A percentile compares a stretch with the other conserved stretches of the same genome.
Evolutionary conservation across 2,113 vertebrate species (phyloP).

Genomic region (Cacatua alba): DNA sequence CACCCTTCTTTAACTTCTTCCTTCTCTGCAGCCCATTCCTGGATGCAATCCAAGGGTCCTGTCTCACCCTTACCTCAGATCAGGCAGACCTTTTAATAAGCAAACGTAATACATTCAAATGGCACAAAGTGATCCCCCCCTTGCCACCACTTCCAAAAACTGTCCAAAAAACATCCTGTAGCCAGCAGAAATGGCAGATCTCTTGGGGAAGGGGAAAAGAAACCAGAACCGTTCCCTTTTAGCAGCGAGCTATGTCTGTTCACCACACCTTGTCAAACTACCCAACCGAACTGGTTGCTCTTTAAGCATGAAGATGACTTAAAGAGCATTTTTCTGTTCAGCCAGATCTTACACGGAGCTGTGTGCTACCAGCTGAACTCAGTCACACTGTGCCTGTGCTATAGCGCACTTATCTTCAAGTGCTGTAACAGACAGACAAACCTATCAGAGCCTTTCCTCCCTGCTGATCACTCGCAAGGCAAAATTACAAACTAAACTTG

Average conservation of each 20-base stretch:
- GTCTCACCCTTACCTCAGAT: not conserved
- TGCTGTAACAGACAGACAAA: not conserved
- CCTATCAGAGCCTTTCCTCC: not conserved
- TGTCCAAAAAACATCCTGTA: not conserved
- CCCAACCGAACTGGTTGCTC: not conserved
- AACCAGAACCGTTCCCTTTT: not conserved
- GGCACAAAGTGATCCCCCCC: not conserved
- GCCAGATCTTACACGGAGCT: not conserved
- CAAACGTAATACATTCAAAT: not conserved
- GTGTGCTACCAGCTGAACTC: not conserved
- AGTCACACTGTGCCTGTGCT: not conserved
- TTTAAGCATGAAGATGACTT: not conserved
- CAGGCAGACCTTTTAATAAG: not conserved
- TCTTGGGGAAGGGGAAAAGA: not conserved
- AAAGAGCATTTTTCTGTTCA: not conserved
- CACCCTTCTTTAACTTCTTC: not conserved
- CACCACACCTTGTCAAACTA: not conserved
- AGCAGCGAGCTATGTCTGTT: not conserved
- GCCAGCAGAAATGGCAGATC: not conserved
- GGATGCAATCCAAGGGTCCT: not conserved
- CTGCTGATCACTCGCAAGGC: not conserved
- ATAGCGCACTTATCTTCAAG: not conserved
- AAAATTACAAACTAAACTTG: not conserved
- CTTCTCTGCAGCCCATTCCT: not conserved
- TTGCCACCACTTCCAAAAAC: not conserved